Evolutionary conservation across 2,113 vertebrate species (phyloP), one percentile per base, ranked within the genome.

Genomic region (Rutilus rutilus): DNA sequence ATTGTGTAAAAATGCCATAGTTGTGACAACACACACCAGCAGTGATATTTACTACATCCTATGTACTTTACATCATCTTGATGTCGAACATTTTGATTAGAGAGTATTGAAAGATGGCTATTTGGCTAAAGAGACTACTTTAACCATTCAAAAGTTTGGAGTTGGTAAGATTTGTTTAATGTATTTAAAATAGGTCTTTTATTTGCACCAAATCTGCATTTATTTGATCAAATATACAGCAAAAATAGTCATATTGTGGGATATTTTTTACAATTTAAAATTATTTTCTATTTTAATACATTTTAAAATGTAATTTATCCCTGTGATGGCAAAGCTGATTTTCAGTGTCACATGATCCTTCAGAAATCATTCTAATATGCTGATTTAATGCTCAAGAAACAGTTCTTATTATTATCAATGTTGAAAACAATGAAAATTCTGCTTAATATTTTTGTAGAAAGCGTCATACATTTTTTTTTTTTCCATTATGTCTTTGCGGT

Each of bases 11-110:
- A 62, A 45, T 39, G 12, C 36, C 23, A 62, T 45, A 27, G 23
- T 25, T 45, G 59, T 47, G 36, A 45, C 14, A 33, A 78, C 30
- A 80, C 23, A 78, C 75, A 12, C 50, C 76, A 78, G 76, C 30
- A 39, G 21, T 78, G 23, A 45, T 62, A 64, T 80, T 64, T 64
- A 80, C 57, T 80, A 78, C 11, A 36, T 36, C 30, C 76, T 77
- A 25, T 77, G 74, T 21, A 52, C 8, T 78, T 78, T 23, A 59
- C 30, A 59, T 59, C 30, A 78, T 21, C 47, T 52, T 54, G 33
- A 59, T 21, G 9, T n/a, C 6, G 0, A 78, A 59, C 52, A 78
- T n/a, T 60, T 36, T 25, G 12, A 19, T 12, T 21, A 54, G 19
- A 78, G 27, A 5, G 9, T 36, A 8, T 15, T 60, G 36, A 60